Evolutionary conservation across 2,888 invertebrate genomes (phyloP), one percentile per base, ranked within the genome.

Genomic region (Heliconius ismenius): DNA sequence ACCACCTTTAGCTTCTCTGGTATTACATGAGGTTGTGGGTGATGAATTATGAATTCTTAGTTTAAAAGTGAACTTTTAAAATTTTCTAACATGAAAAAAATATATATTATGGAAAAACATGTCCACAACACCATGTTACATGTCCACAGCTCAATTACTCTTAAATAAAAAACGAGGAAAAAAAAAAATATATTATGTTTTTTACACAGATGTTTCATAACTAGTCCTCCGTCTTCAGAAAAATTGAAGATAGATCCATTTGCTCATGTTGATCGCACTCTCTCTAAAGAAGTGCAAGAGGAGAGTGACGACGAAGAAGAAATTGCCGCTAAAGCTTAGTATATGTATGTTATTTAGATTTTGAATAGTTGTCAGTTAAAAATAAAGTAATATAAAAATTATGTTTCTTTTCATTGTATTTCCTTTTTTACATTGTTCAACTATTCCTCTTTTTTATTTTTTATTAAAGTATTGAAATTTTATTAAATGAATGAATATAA

Each of bases 241-340:
- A 95, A 91, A 81, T 90, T 97, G 0, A 97, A 96, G 89, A 94
- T 97, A 32, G 95, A 97, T 88, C 95, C 96, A 4, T 95, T 95
- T 81, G 85, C 93, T 0, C 93, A 92, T 81, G 91, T 95, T 0
- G 91, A 91, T 3, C 86, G 88, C 43, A 89, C 87, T 13, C 75
- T 93, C 3, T 83, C 90, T 10, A 90, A 89, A 74, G 90, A 91
- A 75, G 90, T 90, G 3, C 91, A 89, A 81, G 91, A 91, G 21
- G 94, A 94, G 11, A 94, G 92, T 77, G 94, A 93, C 65, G 93
- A 94, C 77, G 93, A 92, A 83, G 90, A 83, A 0, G 93, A 93
- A 4, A 83, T 81, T 9, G 90, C 91, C 18, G 90, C 83, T 73
- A 87, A 77, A 79, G 89, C 88, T 9, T 90, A 81, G 68, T 67